phyloP scores from a whole-genome alignment of 2,888 invertebrate genomes.

The Erannis defoliaria region DNA sequence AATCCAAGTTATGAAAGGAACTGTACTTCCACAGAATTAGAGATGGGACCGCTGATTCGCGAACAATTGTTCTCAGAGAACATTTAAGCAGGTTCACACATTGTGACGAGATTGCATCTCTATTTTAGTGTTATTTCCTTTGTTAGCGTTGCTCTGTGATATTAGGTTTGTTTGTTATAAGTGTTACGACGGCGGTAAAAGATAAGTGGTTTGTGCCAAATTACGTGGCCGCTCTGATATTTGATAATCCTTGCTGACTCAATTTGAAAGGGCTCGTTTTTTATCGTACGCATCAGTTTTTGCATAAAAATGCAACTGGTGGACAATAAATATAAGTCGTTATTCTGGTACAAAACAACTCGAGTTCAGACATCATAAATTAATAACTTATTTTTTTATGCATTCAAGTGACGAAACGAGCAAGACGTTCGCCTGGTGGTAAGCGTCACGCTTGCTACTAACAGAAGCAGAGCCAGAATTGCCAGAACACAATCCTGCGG shows the following conservation, averaged over 20 bases:
- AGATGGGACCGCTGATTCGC: conserved; percentile 30
- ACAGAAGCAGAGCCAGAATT: too few relatives aligned
- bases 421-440: too few relatives aligned
- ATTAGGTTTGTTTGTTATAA: conserved; percentile 20
- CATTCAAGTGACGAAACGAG: too few relatives aligned
- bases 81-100: conserved; percentile 39
- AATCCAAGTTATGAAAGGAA: conserved; percentile 13
- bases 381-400: too few relatives aligned
- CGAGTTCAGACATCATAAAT: too few relatives aligned
- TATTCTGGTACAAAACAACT: too few relatives aligned
- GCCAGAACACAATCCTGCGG: too few relatives aligned
- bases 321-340: too few relatives aligned
- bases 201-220: neutral
- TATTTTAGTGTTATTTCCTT: conserved; percentile 38
- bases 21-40: neutral
- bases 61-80: conserved; percentile 14
- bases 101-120: conserved; percentile 32
- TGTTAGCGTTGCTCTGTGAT: conserved; percentile 32
- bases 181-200: conserved; percentile 7
- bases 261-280: neutral
- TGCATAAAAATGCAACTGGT: too few relatives aligned
- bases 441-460: too few relatives aligned
- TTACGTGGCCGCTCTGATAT: neutral
- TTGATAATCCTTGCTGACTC: neutral
- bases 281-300: too few relatives aligned